phyloP scores from a whole-genome alignment of 1,140 invertebrate genomes.

The Andrena cerasifolii region DNA sequence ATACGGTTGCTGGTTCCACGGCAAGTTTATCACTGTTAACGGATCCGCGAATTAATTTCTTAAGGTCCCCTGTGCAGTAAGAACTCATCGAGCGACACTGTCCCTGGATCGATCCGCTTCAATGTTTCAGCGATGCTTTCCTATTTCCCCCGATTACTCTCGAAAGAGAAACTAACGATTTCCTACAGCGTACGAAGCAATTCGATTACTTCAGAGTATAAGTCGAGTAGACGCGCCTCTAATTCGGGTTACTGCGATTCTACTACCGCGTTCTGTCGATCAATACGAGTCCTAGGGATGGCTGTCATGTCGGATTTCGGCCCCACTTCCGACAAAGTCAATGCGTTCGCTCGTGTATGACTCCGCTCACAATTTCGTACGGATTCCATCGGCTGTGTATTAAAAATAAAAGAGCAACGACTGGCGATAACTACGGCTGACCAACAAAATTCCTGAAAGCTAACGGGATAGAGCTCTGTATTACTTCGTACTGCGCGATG shows the following conservation, averaged over 20 bases:
- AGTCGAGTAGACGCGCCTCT: constrained; percentile 29
- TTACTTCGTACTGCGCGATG: no score
- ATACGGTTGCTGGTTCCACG: no score
- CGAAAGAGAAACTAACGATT: constrained; percentile 31
- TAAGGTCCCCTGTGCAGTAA: no score
- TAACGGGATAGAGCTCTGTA: no score
- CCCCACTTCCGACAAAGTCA: constrained; percentile 24
- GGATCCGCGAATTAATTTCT: no score
- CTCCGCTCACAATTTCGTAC: not conserved
- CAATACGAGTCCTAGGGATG: constrained; percentile 58
- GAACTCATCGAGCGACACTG: no score
- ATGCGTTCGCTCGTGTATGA: not conserved
- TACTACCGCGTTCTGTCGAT: constrained; percentile 53
- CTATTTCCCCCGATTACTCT: no score
- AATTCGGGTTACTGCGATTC: constrained; percentile 63
- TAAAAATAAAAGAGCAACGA: not conserved
- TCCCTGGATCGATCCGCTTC: no score
- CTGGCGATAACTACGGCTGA: not conserved
- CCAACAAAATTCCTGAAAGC: no score
- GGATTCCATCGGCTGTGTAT: no score
- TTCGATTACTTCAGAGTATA: constrained; percentile 35
- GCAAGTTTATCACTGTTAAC: no score
- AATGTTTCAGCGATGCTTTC: no score
- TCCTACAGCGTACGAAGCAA: constrained; percentile 30
- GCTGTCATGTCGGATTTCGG: constrained; percentile 41